Evolutionary conservation across 2,888 invertebrate genomes (phyloP).

Genomic region (Hyposoter dolosus): DNA sequence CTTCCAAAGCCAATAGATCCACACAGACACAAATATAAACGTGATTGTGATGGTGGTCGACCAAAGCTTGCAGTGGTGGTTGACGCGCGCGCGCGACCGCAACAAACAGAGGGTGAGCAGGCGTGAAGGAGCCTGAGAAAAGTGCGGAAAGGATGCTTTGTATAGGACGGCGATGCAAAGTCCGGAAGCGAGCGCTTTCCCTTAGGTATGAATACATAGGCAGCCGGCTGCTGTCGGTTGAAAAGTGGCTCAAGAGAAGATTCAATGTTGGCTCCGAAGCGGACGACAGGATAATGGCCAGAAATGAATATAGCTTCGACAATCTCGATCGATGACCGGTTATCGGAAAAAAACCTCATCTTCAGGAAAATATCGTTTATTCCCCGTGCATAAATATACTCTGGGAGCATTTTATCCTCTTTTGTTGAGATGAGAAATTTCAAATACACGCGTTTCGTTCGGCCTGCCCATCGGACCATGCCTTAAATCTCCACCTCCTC

Average conservation of each 20-base stretch:
- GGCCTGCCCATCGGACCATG: not conserved
- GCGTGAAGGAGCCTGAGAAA: slow-evolving; percentile 52
- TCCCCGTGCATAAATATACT: slow-evolving; percentile 5
- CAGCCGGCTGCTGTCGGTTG: slow-evolving; percentile 1
- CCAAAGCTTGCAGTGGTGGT: slow-evolving; percentile 52
- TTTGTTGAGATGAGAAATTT: slow-evolving; percentile 30
- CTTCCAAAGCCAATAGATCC: not conserved
- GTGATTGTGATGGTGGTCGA: slow-evolving; percentile 50
- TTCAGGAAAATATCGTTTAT: slow-evolving; percentile 31
- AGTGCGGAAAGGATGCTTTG: slow-evolving; percentile 30
- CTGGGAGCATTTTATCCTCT: not conserved
- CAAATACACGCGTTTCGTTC: slow-evolving; percentile 27
- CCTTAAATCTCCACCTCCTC: not conserved
- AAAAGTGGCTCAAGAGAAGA: slow-evolving; percentile 41
- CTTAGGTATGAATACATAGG: slow-evolving; percentile 41
- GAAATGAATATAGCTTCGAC: slow-evolving; percentile 34
- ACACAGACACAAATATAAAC: slow-evolving; percentile 22
- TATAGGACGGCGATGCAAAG: slow-evolving; percentile 45
- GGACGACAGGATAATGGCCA: slow-evolving; percentile 36
- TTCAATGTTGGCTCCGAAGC: slow-evolving; percentile 23
- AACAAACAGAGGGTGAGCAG: slow-evolving; percentile 20
- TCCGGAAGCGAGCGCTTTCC: slow-evolving; percentile 54
- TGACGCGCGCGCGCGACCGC: slow-evolving; percentile 25
- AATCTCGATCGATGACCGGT: slow-evolving; percentile 65
- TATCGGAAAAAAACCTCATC: slow-evolving; percentile 53